phyloP scores from a whole-genome alignment of 2,888 invertebrate genomes.

The Plutella xylostella region DNA sequence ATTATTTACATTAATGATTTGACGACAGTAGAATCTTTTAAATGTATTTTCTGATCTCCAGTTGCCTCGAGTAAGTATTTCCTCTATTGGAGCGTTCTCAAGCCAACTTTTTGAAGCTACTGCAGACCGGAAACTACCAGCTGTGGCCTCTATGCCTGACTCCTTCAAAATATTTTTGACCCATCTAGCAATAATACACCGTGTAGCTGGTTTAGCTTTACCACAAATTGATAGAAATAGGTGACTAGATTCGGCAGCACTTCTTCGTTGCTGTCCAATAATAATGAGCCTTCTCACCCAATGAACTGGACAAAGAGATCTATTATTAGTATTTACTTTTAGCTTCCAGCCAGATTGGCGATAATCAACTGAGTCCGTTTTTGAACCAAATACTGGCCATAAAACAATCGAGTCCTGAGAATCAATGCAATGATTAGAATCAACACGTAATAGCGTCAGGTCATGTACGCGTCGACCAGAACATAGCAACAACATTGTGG shows the following conservation, averaged over 20 bases:
- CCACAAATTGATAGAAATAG: neutral
- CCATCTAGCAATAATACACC: conserved; percentile 16
- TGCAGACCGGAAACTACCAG: conserved; percentile 15
- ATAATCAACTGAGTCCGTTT: neutral
- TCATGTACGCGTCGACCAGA: neutral
- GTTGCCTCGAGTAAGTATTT: conserved; percentile 17
- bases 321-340: neutral
- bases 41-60: conserved; percentile 13
- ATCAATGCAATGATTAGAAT: neutral
- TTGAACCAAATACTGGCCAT: conserved; percentile 2
- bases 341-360: conserved; percentile 7
- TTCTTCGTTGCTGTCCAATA: neutral
- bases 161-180: conserved; percentile 13
- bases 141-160: conserved; percentile 7
- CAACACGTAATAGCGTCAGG: neutral
- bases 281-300: neutral
- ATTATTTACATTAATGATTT: neutral
- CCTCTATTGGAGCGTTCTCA: conserved; percentile 13
- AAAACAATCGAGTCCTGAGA: neutral
- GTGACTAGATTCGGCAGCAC: neutral
- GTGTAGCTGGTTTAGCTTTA: neutral
- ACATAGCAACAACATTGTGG: neutral
- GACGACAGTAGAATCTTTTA: neutral
- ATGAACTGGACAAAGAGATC: neutral
- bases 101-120: conserved; percentile 16